These are phyloP conservation scores for Hyperoplus immaculatus DNA, from an alignment of 2,797 vertebrate genomes.

Conservation along the genomic window DNA sequence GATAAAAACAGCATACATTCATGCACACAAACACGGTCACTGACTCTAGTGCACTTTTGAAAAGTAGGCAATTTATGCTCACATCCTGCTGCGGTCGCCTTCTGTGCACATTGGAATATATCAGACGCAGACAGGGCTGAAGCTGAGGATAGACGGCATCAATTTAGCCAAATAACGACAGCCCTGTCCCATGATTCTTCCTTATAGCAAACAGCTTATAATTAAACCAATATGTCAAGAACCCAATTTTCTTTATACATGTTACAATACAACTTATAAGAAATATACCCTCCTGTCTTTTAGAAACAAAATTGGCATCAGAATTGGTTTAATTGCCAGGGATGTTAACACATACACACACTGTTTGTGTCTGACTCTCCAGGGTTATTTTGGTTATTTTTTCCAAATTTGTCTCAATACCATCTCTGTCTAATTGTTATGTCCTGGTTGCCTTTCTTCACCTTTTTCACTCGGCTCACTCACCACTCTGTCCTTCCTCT, in stretches of 20 bases:
- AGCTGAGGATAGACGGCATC: conserved; percentile 42
- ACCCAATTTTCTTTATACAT: conserved; percentile 36
- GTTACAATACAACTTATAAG: conserved; percentile 32
- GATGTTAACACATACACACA: no score
- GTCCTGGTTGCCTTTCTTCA: conserved; percentile 4
- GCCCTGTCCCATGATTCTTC: conserved; percentile 38
- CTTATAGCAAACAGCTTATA: conserved; percentile 42
- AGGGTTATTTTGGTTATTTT: conserved; percentile 15
- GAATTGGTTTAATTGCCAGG: no score
- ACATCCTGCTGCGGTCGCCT: conserved; percentile 3
- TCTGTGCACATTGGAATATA: conserved; percentile 28
- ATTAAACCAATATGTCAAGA: conserved; percentile 75
- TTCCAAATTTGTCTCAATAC: conserved; percentile 47
- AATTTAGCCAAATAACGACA: conserved; percentile 50
- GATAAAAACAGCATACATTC: conserved; percentile 13
- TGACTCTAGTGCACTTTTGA: conserved; percentile 10
- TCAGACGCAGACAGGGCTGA: conserved; percentile 17
- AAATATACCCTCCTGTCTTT: conserved; percentile 24
- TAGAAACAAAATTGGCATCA: no score
- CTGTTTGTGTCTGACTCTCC: not conserved
- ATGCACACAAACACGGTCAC: conserved; percentile 10
- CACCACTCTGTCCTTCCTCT: not conserved
- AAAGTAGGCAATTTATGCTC: conserved; percentile 27
- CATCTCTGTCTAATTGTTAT: conserved; percentile 22
- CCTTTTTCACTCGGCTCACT: not conserved